Base-by-base conservation (phyloP, 2,797 vertebrate species). In the Cetoscarus ocellatus region DNA sequence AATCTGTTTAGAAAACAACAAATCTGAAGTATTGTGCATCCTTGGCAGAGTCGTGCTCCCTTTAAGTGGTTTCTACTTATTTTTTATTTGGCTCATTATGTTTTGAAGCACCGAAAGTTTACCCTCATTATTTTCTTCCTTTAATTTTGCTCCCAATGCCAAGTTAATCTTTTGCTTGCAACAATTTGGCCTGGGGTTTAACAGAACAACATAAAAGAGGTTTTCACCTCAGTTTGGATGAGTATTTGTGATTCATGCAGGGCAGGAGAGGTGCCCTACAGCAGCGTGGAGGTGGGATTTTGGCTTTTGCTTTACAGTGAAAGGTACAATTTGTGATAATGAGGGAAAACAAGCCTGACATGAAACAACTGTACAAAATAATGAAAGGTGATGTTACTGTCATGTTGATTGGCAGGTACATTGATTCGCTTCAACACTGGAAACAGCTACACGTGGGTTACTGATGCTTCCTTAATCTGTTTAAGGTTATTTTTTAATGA, bases 61-160 rank as follows among this genome's bases (percentile, higher is more conserved):
- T 43, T 17, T 65, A 47, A 56, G 61, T 58, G n/a, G 42, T 64
- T 61, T 38, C 53, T 40, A 7, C 35, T 74, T 63, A 51, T 59
- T 63, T 61, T 65, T 50, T 62, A 63, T 78, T 72, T 66, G 52
- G 60, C 53, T 54, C 13, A 61, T 48, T 49, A 63, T 62, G 44
- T 53, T 71, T 17, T 14, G 4, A 61, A 18, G 19, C 35, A 64
- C 45, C 40, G 19, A 58, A 42, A 42, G 34, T 54, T 67, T 71
- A 70, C 63, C 15, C 3, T 60, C 19, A 36, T 63, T 68, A 51
- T 38, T 51, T 8, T 53, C 11, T 71, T 67, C 53, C 66, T 51
- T 56, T 7, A 34, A 51, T 42, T 49, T 76, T 58, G 8, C 15
- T 36, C 17, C 64, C 45, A 61, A 34, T 61, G 60, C 64, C 69